A percentile compares a stretch with the other conserved stretches of the same genome.
These are phyloP conservation scores for Drosophila parabipectinata DNA, from an alignment of 1,140 invertebrate genomes.

Conservation along the genomic window DNA sequence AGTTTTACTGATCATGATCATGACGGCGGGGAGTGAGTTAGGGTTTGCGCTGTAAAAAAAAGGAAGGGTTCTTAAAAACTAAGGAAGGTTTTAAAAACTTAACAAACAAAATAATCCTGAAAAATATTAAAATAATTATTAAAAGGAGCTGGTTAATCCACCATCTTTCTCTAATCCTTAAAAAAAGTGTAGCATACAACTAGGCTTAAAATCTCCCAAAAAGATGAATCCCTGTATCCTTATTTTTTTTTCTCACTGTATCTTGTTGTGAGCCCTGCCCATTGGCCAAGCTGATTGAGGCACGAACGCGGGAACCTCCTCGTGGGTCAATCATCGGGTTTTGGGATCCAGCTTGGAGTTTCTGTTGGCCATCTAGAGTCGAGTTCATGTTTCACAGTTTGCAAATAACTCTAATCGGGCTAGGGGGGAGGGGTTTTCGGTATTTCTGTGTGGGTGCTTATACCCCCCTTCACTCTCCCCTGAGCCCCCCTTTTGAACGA, in stretches of 20 bases:
- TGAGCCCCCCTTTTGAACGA: conserved; percentile 8
- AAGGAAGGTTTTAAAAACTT: no score
- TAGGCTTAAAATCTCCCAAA: background rate
- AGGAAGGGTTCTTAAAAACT: no score
- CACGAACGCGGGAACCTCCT: conserved; percentile 57
- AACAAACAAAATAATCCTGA: no score
- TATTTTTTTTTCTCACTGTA: conserved; percentile 5
- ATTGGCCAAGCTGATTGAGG: conserved; percentile 66
- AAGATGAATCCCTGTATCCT: background rate
- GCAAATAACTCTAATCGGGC: conserved; percentile 51
- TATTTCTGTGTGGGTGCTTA: conserved; percentile 34
- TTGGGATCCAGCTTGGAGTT: conserved; percentile 6
- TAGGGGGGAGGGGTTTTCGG: conserved; percentile 5
- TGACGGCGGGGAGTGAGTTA: conserved; percentile 22
- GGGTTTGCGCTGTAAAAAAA: conserved; percentile 15
- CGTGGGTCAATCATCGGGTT: conserved; percentile 62
- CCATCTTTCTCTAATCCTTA: background rate
- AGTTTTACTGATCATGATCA: conserved; percentile 80
- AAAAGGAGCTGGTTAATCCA: no score
- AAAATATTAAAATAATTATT: no score
- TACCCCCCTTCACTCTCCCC: background rate
- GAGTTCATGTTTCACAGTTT: conserved; percentile 66
- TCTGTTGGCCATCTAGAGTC: conserved; percentile 14
- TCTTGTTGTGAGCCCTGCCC: conserved; percentile 36
- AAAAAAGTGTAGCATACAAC: background rate